Base-by-base conservation (phyloP, 1,140 invertebrate genomes). In the Luehdorfia chinensis region DNA sequence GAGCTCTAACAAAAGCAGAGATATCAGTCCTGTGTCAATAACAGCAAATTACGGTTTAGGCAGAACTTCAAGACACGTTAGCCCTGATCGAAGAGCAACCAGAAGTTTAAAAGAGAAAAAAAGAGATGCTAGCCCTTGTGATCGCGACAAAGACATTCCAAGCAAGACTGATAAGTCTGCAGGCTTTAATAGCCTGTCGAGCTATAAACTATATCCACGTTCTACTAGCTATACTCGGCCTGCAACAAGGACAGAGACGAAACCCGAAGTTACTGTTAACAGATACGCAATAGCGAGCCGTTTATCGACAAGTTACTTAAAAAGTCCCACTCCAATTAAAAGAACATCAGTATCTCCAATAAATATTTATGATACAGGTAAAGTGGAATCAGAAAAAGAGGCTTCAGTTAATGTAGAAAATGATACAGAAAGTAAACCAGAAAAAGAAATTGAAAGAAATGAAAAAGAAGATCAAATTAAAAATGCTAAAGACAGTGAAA, bases 131-230 rank as follows among this genome's bases (percentile, higher is more conserved):
- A 84, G 70, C 55, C 70, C 80, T 46, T 56, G 56, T 39, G 77
- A 87, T 60, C 75, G 69, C 41, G 84, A 85, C 54, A 87, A 84
- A 84, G 79, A 87, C 79, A 85, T 85, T 84, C 79, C 80, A 77
- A 84, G 64, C 50, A 87, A 87, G 75, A 78, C 81, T 81, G 75
- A 83, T 53, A 87, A 87, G 70, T 70, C 81, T 60, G 50, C 77
- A 54, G 58, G 71, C 55, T 87, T 85, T 45, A 80, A 60, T 59
- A 70, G 67, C 69, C 56, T 87, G 67, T 78, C 84, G 25, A 85
- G 74, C 45, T 87, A 80, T 55, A 87, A 87, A 77, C 52, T 86
- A 16, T 87, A 87, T 62, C 68, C 83, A 12, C 73, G 84, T 54
- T 61, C 75, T 16, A 67, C 75, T 28, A 78, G 60, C 55, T 87